Percentiles rank a stretch among this genome's conserved stretches.
phyloP scores from a whole-genome alignment of 2,113 vertebrate species.

The Copsychus sechellarum region DNA sequence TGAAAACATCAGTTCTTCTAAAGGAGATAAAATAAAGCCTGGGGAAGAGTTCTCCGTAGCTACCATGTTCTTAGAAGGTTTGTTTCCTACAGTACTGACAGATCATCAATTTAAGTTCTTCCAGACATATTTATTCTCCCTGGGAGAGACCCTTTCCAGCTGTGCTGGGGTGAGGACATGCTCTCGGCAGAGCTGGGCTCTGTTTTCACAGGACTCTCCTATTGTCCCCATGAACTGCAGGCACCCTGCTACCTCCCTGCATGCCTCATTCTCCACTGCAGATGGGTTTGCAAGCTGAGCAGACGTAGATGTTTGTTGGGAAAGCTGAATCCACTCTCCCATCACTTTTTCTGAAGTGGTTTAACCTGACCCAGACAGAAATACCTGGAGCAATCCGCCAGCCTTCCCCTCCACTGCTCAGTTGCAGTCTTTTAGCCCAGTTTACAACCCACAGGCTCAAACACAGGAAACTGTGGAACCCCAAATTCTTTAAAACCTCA shows the following conservation, averaged over 20 bases:
- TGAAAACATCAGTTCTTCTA: neutral
- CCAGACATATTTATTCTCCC: neutral
- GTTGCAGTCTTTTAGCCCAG: neutral
- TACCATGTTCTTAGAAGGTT: neutral
- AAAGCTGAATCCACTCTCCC: neutral
- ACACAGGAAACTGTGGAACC: neutral
- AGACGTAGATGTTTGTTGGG: neutral
- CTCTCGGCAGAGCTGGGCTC: neutral
- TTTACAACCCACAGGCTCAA: neutral
- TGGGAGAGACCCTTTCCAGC: neutral
- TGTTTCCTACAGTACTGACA: neutral
- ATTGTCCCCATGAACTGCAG: neutral
- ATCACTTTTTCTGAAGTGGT: neutral
- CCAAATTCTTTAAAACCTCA: neutral
- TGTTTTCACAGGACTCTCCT: neutral
- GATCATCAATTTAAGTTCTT: neutral
- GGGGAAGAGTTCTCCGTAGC: neutral
- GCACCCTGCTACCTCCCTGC: neutral
- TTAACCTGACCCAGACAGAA: neutral
- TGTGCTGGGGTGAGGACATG: neutral
- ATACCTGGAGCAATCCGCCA: neutral
- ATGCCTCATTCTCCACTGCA: neutral
- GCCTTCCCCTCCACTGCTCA: neutral
- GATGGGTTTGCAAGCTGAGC: neutral
- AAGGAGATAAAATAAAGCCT: neutral